A percentile compares a stretch with the other conserved stretches of the same genome.
Conservation (phyloP, 2,797 vertebrate species). For the Hapalemur alaotrensis region DNA sequence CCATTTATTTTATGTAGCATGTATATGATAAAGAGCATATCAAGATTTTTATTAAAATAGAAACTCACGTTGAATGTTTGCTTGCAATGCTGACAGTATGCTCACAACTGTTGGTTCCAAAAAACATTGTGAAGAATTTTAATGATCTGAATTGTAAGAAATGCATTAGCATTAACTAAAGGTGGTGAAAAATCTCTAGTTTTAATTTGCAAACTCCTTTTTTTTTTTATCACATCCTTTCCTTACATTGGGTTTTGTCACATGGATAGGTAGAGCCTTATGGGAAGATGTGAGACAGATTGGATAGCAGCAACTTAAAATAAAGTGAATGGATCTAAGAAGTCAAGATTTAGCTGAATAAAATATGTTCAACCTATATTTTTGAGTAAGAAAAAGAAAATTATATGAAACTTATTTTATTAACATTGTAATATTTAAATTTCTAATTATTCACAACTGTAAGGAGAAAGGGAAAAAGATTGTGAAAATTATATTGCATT, state of each 20-base stretch:
- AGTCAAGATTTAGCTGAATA: not conserved
- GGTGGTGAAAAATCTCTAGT: slow-evolving; percentile 47
- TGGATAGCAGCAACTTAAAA: slow-evolving; percentile 30
- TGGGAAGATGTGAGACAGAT: not conserved
- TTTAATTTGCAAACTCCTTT: slow-evolving; percentile 68
- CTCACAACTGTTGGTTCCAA: slow-evolving; percentile 58
- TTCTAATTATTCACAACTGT: not conserved
- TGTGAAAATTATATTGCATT: not conserved
- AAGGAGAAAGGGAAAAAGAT: not conserved
- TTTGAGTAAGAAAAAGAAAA: not conserved
- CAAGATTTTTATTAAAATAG: slow-evolving; percentile 68
- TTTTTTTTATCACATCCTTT: slow-evolving; percentile 44
- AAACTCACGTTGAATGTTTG: slow-evolving; percentile 63
- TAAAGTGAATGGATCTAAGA: slow-evolving; percentile 2
- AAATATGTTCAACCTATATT: not conserved
- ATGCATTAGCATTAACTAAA: slow-evolving; percentile 56
- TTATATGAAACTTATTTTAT: not conserved
- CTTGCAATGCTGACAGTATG: slow-evolving; percentile 45
- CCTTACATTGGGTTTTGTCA: slow-evolving; percentile 47
- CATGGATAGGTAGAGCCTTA: slow-evolving; percentile 44
- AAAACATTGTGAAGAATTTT: slow-evolving; percentile 73
- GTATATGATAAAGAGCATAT: slow-evolving; percentile 43
- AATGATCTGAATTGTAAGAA: slow-evolving; percentile 67
- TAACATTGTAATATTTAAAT: not conserved
- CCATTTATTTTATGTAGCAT: slow-evolving; percentile 52